phyloP scores from a whole-genome alignment of 2,888 invertebrate genomes.

The Cartodere bifasciata region DNA sequence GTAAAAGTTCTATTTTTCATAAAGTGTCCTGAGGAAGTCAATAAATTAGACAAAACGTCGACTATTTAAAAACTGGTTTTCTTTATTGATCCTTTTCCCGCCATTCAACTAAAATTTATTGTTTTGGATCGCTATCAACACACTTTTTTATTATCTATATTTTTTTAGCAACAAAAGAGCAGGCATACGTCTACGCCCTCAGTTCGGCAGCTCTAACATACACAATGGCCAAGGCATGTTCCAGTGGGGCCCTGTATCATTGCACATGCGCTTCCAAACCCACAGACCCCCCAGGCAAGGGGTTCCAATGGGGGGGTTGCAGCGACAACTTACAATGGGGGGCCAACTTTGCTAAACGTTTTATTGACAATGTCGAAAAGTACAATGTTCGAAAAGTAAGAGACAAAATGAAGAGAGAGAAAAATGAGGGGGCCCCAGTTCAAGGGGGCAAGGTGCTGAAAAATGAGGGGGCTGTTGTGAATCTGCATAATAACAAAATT shows the following conservation, averaged over 20 bases:
- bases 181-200: constrained; percentile 74
- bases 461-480: constrained; percentile 52
- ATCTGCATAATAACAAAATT: constrained; percentile 65
- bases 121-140: too few species aligned
- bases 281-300: constrained; percentile 47
- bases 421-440: constrained; percentile 30
- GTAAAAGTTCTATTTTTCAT: too few species aligned
- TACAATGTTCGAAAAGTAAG: constrained; percentile 37
- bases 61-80: too few species aligned
- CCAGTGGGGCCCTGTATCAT: constrained; percentile 57
- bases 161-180: constrained; percentile 67
- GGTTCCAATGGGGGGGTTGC: constrained; percentile 81
- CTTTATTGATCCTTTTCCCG: too few species aligned
- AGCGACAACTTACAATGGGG: constrained; percentile 71
- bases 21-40: too few species aligned
- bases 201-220: constrained; percentile 68
- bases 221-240: constrained; percentile 66
- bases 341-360: constrained; percentile 56
- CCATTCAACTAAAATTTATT: too few species aligned
- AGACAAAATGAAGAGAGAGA: constrained; percentile 31
- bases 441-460: constrained; percentile 37
- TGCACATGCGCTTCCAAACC: constrained; percentile 71
- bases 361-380: constrained; percentile 52
- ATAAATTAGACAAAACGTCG: too few species aligned
- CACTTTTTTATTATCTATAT: too few species aligned